Percentiles rank a stretch among this genome's conserved stretches.
Evolutionary conservation across 1,140 invertebrate species (phyloP).

Genomic region (Augochlora pura): DNA sequence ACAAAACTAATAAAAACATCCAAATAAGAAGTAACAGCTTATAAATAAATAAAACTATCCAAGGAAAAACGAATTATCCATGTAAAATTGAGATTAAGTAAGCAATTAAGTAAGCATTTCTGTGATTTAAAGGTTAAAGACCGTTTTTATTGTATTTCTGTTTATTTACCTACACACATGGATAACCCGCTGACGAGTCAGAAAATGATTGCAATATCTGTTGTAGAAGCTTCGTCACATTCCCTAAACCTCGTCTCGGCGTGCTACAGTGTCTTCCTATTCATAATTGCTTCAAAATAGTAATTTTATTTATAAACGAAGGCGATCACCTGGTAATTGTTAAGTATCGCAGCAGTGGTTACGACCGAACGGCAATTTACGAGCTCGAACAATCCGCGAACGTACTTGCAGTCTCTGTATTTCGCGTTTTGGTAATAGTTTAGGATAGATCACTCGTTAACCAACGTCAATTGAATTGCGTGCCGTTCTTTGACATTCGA

Average conservation of each 20-base stretch:
- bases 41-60: not conserved
- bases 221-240: no score
- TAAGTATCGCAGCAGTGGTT: constrained; percentile 27
- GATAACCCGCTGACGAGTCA: no score
- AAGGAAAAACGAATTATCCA: no score
- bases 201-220: no score
- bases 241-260: no score
- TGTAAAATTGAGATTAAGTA: no score
- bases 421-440: not conserved
- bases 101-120: no score
- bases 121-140: not conserved
- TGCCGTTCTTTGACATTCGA: constrained; percentile 12
- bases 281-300: constrained; percentile 5
- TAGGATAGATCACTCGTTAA: constrained; percentile 1
- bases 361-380: constrained; percentile 44
- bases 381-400: not conserved
- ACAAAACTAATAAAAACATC: not conserved
- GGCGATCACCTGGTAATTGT: constrained; percentile 46
- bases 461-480: not conserved
- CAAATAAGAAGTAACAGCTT: not conserved
- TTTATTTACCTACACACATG: no score
- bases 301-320: constrained; percentile 45
- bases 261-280: no score
- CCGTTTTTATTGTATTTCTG: no score
- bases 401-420: no score